Evolutionary conservation across 1,140 invertebrate genomes (phyloP).

Genomic region (Drosophila jambulina): DNA sequence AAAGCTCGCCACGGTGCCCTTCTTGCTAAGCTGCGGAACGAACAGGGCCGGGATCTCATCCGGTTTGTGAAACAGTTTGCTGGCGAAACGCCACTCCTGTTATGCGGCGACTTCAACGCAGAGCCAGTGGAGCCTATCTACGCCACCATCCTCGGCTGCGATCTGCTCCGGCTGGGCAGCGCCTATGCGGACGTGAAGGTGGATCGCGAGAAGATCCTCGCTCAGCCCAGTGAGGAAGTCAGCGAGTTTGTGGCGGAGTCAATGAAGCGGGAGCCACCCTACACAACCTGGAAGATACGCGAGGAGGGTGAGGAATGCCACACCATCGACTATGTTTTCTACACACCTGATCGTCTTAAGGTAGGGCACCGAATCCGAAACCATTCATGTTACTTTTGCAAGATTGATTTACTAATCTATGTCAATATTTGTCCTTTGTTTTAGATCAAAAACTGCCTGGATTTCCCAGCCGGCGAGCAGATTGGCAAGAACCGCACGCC

Average conservation of each 20-base stretch:
- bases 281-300: constrained; percentile 93
- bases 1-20: constrained; percentile 90
- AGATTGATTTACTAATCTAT: neutral
- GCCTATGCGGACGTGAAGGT: constrained; percentile 86
- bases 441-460: constrained; percentile 87
- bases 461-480: constrained; percentile 89
- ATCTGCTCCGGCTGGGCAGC: constrained; percentile 85
- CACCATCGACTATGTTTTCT: constrained; percentile 93
- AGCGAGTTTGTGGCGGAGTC: constrained; percentile 66
- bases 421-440: neutral
- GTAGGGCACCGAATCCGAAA: constrained; percentile 34
- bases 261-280: constrained; percentile 88
- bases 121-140: constrained; percentile 91
- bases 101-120: constrained; percentile 93
- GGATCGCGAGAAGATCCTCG: constrained; percentile 37
- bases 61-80: constrained; percentile 87
- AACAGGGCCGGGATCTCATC: constrained; percentile 91
- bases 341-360: constrained; percentile 87
- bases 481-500: constrained; percentile 90
- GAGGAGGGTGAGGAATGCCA: constrained; percentile 90
- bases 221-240: constrained; percentile 32
- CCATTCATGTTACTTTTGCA: no score
- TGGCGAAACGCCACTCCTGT: constrained; percentile 87
- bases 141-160: constrained; percentile 86
- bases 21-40: constrained; percentile 89